Conservation (phyloP, 1,140 invertebrate species). For the Pseudomyrmex pallidus region DNA sequence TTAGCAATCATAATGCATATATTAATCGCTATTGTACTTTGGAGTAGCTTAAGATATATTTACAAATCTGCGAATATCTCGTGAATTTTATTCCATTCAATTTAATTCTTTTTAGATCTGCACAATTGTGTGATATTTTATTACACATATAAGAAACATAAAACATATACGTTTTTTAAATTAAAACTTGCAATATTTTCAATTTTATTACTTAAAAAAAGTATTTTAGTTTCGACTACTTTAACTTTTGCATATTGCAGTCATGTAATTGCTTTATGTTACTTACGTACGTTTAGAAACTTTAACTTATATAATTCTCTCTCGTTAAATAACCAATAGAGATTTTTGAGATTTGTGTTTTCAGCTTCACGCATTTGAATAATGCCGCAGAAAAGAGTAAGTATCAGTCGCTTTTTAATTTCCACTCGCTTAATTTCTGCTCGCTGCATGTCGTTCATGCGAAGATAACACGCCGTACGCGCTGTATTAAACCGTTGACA, state of each 20-base stretch:
- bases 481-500: slow-evolving; percentile 38
- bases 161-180: no score
- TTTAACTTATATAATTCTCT: neutral
- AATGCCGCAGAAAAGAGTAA: neutral
- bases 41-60: neutral
- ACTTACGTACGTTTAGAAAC: no score
- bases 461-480: neutral
- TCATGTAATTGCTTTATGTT: neutral
- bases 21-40: slow-evolving; percentile 5
- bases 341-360: no score
- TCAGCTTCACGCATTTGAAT: neutral
- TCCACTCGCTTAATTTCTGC: slow-evolving; percentile 13
- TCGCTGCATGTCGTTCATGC: neutral
- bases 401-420: slow-evolving; percentile 31
- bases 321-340: neutral
- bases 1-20: neutral
- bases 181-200: no score
- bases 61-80: neutral
- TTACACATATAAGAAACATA: no score
- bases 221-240: neutral
- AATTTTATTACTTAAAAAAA: neutral
- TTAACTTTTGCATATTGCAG: neutral
- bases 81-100: no score
- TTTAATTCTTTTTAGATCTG: no score
- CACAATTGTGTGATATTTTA: no score